Percentiles rank a stretch among this genome's conserved stretches.
These are phyloP conservation scores for Nibea coibor DNA, from an alignment of 2,113 vertebrate genomes.

Conservation along the genomic window DNA sequence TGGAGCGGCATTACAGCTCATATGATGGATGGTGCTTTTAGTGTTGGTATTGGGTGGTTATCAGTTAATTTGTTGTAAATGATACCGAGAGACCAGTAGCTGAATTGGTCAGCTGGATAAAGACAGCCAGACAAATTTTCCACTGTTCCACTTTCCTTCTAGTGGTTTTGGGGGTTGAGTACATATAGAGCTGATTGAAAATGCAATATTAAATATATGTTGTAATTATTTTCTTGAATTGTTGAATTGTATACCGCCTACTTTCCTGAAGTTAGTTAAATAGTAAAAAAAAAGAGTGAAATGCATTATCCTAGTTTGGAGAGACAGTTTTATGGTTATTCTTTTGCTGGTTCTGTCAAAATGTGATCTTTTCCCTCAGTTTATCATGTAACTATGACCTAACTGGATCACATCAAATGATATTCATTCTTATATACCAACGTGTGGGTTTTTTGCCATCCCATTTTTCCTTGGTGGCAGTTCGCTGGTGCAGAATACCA, in stretches of 20 bases:
- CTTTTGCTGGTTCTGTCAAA: background rate
- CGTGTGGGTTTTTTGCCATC: slow-evolving; percentile 12
- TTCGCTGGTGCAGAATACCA: slow-evolving; percentile 34
- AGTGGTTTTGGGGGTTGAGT: slow-evolving; percentile 47
- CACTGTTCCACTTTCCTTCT: slow-evolving; percentile 46
- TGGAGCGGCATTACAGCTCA: slow-evolving; percentile 59
- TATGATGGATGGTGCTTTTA: slow-evolving; percentile 76
- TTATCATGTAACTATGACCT: slow-evolving; percentile 15
- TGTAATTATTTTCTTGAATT: slow-evolving; percentile 6
- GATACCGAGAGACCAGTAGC: slow-evolving; percentile 67
- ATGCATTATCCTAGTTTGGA: slow-evolving; percentile 3
- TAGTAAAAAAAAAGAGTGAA: slow-evolving; percentile 6
- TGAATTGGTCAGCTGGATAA: slow-evolving; percentile 55
- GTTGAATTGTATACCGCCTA: slow-evolving; percentile 27
- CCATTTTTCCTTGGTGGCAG: slow-evolving; percentile 38
- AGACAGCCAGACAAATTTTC: slow-evolving; percentile 63
- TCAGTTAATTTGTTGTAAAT: slow-evolving; percentile 77
- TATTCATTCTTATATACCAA: slow-evolving; percentile 24
- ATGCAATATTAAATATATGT: slow-evolving; percentile 26
- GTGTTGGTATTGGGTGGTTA: slow-evolving; percentile 80
- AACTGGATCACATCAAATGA: slow-evolving; percentile 37
- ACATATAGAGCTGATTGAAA: slow-evolving; percentile 39
- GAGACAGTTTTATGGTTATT: background rate
- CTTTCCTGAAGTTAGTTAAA: slow-evolving; percentile 14
- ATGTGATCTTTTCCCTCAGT: background rate